These are phyloP conservation scores for Drosophila percnosoma DNA, from an alignment of 2,888 invertebrate genomes.

Conservation along the genomic window DNA sequence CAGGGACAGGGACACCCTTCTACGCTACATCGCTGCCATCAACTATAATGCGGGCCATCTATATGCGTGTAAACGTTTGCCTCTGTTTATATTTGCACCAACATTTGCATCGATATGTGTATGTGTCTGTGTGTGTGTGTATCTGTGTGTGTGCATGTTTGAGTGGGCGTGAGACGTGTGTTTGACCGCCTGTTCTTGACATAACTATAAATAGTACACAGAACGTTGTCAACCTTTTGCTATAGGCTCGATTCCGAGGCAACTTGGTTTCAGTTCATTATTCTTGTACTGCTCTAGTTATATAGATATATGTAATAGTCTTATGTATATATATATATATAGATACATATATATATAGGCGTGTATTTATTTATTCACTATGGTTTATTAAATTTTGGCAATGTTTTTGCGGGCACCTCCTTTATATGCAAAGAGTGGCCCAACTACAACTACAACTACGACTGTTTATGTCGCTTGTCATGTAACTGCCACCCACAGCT, in stretches of 20 bases:
- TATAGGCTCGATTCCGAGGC: constrained; percentile 4
- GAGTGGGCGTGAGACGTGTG: background rate
- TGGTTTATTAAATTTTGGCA: constrained; percentile 67
- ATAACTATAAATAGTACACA: constrained; percentile 58
- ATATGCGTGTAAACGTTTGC: constrained; percentile 71
- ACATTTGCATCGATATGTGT: constrained; percentile 29
- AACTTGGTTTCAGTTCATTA: constrained; percentile 8
- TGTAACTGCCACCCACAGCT: constrained; percentile 42
- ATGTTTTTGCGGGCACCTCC: constrained; percentile 11
- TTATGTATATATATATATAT: background rate
- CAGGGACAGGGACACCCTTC: background rate
- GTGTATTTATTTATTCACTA: constrained; percentile 10
- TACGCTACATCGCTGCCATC: background rate
- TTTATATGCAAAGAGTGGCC: constrained; percentile 25
- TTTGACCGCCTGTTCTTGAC: constrained; percentile 62
- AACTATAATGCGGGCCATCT: constrained; percentile 75
- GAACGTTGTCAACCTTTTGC: constrained; percentile 46
- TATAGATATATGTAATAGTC: background rate
- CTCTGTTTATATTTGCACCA: constrained; percentile 58
- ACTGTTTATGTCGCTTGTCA: constrained; percentile 74
- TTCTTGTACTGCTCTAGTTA: constrained; percentile 18
- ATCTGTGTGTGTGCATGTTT: constrained; percentile 15
- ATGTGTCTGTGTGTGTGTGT: constrained; percentile 5
- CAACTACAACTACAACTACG: constrained; percentile 18
- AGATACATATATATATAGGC: constrained; percentile 14